phyloP scores from a whole-genome alignment of 2,113 vertebrate species.

The Cyrtonyx montezumae region DNA sequence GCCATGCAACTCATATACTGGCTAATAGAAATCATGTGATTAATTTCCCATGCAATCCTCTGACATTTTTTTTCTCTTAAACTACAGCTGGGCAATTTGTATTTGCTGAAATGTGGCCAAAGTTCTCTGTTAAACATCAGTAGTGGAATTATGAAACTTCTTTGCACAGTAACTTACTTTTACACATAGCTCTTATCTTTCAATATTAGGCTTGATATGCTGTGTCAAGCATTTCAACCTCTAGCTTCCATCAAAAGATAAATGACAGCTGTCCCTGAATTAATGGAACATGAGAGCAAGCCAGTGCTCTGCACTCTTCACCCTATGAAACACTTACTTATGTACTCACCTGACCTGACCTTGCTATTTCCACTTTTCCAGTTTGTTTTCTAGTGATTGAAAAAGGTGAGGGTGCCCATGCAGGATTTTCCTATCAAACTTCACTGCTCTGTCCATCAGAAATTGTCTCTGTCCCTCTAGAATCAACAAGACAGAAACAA shows the following conservation, averaged over 20 bases:
- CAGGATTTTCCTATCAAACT: slow-evolving; percentile 38
- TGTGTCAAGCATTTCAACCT: slow-evolving; percentile 61
- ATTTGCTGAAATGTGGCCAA: slow-evolving; percentile 34
- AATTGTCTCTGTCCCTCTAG: slow-evolving; percentile 1
- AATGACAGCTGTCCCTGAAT: slow-evolving; percentile 74
- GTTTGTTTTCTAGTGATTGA: slow-evolving; percentile 50
- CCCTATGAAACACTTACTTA: slow-evolving; percentile 65
- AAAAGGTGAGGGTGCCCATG: slow-evolving; percentile 29
- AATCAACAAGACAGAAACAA: not conserved
- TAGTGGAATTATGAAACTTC: slow-evolving; percentile 27
- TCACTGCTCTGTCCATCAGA: slow-evolving; percentile 20
- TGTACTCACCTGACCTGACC: slow-evolving; percentile 29
- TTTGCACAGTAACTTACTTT: slow-evolving; percentile 20
- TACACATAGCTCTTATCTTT: slow-evolving; percentile 38
- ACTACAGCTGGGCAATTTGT: not conserved
- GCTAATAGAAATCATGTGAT: slow-evolving; percentile 25
- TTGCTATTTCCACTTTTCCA: slow-evolving; percentile 56
- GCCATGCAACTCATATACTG: not conserved
- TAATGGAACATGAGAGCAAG: slow-evolving; percentile 67
- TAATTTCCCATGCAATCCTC: slow-evolving; percentile 12
- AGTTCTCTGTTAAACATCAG: not conserved
- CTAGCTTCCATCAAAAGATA: slow-evolving; percentile 65
- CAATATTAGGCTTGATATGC: slow-evolving; percentile 32
- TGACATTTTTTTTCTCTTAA: not conserved
- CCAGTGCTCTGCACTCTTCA: slow-evolving; percentile 29